These are phyloP conservation scores for Pollenia angustigena DNA, from an alignment of 2,888 invertebrate genomes.

Conservation along the genomic window DNA sequence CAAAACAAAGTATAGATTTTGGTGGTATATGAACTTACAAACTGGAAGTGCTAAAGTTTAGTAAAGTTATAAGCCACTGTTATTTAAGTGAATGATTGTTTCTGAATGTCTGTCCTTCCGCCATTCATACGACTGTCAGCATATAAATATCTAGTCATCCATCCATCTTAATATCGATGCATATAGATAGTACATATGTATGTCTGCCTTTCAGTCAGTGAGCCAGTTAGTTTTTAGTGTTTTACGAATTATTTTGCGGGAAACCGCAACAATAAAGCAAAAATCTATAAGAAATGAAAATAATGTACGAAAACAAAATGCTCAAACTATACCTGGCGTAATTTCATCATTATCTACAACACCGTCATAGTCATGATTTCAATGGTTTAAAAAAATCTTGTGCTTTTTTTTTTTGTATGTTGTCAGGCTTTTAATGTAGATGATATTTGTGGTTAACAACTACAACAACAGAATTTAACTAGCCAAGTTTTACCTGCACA, in stretches of 20 bases:
- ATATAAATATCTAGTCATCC: constrained; percentile 29
- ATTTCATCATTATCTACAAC: constrained; percentile 72
- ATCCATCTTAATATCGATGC: constrained; percentile 35
- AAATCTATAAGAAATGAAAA: constrained; percentile 30
- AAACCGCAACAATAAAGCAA: constrained; percentile 56
- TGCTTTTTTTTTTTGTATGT: constrained; percentile 31
- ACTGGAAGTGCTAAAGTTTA: constrained; percentile 72
- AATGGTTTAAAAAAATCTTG: constrained; percentile 19
- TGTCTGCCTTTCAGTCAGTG: constrained; percentile 22
- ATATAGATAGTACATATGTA: not conserved
- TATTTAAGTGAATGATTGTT: constrained; percentile 69
- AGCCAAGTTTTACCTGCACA: constrained; percentile 40
- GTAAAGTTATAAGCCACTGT: constrained; percentile 70
- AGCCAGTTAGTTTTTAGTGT: constrained; percentile 1
- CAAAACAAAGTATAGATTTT: constrained; percentile 45
- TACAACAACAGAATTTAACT: constrained; percentile 20
- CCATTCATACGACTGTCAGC: not conserved
- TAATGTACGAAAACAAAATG: constrained; percentile 50
- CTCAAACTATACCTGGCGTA: constrained; percentile 64
- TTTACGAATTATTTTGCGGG: constrained; percentile 53
- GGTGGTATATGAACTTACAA: constrained; percentile 63
- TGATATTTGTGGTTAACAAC: constrained; percentile 69
- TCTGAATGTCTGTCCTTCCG: not conserved
- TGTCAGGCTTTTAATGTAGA: constrained; percentile 63
- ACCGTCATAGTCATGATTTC: constrained; percentile 71